Conservation (phyloP, 2,888 invertebrate species). For the Xylophagus ater region DNA sequence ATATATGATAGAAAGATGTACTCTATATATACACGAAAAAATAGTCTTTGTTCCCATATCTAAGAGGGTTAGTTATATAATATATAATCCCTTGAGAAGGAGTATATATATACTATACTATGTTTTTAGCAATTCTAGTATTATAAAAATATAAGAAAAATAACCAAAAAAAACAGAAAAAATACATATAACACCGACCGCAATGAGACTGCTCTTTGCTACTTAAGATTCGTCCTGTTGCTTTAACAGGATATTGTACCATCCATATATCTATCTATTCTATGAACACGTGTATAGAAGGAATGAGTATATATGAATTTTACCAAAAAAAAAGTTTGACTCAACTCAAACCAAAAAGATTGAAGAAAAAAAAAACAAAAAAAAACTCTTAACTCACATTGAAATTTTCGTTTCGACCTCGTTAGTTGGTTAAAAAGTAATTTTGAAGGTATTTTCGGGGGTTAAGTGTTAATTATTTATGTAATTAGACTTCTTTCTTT, state of each 20-base stretch:
- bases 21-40: too few species aligned
- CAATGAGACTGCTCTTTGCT: conserved; percentile 7
- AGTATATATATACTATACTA: too few species aligned
- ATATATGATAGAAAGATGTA: too few species aligned
- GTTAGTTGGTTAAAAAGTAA: conserved; percentile 25
- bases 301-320: too few species aligned
- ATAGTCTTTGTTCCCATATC: too few species aligned
- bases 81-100: conserved; percentile 15
- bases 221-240: conserved; percentile 14
- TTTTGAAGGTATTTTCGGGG: conserved; percentile 22
- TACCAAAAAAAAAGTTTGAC: too few species aligned
- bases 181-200: not conserved
- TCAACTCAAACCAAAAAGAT: conserved; percentile 15
- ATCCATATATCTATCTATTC: too few species aligned
- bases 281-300: too few species aligned
- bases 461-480: conserved; percentile 25
- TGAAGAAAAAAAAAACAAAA: conserved; percentile 9
- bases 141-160: too few species aligned
- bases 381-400: conserved; percentile 19
- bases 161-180: conserved; percentile 1
- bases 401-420: conserved; percentile 19
- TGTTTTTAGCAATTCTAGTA: too few species aligned
- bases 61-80: too few species aligned
- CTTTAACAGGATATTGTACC: too few species aligned
- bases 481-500: conserved; percentile 15